Conservation (phyloP, 2,888 invertebrate genomes). For the Drosophila conformis region DNA sequence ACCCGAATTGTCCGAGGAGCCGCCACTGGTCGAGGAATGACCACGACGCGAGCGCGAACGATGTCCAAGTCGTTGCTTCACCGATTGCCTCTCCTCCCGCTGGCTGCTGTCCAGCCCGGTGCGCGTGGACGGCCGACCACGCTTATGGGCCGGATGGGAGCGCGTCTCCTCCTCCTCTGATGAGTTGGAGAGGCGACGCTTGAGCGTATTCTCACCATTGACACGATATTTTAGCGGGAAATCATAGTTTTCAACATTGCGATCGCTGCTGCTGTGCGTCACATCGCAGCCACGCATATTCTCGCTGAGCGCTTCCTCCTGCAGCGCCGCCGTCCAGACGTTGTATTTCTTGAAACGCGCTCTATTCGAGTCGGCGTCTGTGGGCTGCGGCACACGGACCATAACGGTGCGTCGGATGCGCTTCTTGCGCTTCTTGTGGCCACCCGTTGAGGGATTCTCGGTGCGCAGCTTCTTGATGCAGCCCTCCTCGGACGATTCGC, state of each 20-base stretch:
- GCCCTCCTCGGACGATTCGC: conserved; percentile 82
- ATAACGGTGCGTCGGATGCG: conserved; percentile 81
- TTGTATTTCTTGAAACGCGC: conserved; percentile 89
- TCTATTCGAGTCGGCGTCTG: conserved; percentile 75
- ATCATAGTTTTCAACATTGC: conserved; percentile 92
- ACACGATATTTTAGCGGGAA: conserved; percentile 88
- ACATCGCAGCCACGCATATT: conserved; percentile 92
- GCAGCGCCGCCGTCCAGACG: conserved; percentile 90
- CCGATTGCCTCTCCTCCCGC: conserved; percentile 31
- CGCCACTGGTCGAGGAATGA: conserved; percentile 84
- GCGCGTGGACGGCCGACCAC: conserved; percentile 68
- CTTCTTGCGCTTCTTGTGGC: conserved; percentile 67
- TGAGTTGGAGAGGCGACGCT: conserved; percentile 82
- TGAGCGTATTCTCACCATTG: conserved; percentile 85
- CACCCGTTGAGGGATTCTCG: conserved; percentile 41
- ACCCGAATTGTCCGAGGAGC: conserved; percentile 86
- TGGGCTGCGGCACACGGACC: conserved; percentile 73
- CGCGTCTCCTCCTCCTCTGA: conserved; percentile 67
- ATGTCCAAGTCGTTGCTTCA: conserved; percentile 75
- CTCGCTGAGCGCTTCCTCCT: conserved; percentile 92
- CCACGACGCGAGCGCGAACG: conserved; percentile 70
- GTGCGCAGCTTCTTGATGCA: conserved; percentile 76
- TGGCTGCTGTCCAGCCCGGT: conserved; percentile 30
- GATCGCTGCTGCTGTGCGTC: conserved; percentile 87
- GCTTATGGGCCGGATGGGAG: conserved; percentile 75